Evolutionary conservation across 2,113 vertebrate genomes (phyloP), one percentile per base, ranked within the genome.

Genomic region (Phrynosoma blainvillii): DNA sequence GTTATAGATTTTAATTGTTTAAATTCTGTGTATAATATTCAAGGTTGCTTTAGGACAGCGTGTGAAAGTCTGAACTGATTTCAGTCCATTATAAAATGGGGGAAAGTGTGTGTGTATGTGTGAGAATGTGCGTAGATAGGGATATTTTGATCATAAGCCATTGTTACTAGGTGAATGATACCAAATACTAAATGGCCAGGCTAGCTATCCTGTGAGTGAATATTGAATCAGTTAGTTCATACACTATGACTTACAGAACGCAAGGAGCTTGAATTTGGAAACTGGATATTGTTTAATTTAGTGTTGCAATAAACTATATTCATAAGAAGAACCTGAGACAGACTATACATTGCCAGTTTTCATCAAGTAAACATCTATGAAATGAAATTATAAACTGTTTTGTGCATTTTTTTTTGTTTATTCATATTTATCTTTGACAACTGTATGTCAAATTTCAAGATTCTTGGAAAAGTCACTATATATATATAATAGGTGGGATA

Each of bases 141-240:
- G 20, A 23, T 30, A 23, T 84, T 86, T 32, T 0, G 36, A 0
- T 36, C 11, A 13, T 2, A 0, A n/a, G 54, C 76, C 0, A 0
- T 36, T 36, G 36, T 36, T 36, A 52, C 21, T 82, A 83, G 10
- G 30, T 54, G 13, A 2, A 52, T 40, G n/a, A 3, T 27, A 74
- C 59, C 68, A 84, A 71, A 27, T 30, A 79, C n/a, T 79, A 32
- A 79, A 16, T 32, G 18, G 3, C 42, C 52, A n/a, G 3, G 40
- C 68, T 85, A 36, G 65, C 30, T 56, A 52, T 56, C 10, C 5
- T 79, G 6, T 73, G 47, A 47, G 10, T 86, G 66, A 71, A 86
- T 73, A 74, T 30, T 84, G 71, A 84, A 76, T 56, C 52, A 62
- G 36, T 5, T 59, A 59, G 20, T 40, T 81, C 11, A 74, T 27